These are phyloP conservation scores for Cerceris rybyensis DNA, from an alignment of 2,888 invertebrate species.

Conservation along the genomic window DNA sequence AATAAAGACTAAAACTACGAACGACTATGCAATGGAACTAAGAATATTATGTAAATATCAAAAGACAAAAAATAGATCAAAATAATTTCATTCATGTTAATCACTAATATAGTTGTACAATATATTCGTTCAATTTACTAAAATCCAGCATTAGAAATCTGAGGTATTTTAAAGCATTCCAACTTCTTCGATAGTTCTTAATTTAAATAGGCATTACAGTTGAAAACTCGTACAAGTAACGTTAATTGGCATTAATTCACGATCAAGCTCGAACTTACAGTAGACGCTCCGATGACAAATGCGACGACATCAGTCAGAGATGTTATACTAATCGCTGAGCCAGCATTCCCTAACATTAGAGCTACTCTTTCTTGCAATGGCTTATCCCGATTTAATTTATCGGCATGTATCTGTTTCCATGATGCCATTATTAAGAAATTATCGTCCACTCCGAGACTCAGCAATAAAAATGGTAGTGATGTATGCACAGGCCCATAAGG, in stretches of 20 bases:
- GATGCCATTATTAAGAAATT: slow-evolving; percentile 93
- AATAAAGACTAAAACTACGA: too few species aligned
- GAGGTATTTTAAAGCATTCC: too few species aligned
- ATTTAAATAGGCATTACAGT: too few species aligned
- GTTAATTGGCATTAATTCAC: background rate
- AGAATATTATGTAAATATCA: too few species aligned
- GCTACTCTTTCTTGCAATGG: slow-evolving; percentile 87
- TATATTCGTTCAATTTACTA: too few species aligned
- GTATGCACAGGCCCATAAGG: slow-evolving; percentile 92
- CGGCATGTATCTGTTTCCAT: slow-evolving; percentile 86
- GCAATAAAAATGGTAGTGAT: slow-evolving; percentile 90
- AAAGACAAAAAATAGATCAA: too few species aligned
- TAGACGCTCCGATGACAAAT: slow-evolving; percentile 90
- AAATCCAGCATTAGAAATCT: too few species aligned
- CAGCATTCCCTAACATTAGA: slow-evolving; percentile 89
- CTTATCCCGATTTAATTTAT: slow-evolving; percentile 83
- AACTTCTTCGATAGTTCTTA: too few species aligned
- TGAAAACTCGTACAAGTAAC: too few species aligned
- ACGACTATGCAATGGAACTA: too few species aligned
- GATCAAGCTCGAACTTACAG: slow-evolving; percentile 82
- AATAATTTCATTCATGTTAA: too few species aligned
- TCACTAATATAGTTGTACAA: too few species aligned
- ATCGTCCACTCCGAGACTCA: slow-evolving; percentile 92
- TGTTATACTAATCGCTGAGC: slow-evolving; percentile 92
- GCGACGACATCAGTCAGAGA: slow-evolving; percentile 92